phyloP scores from a whole-genome alignment of 2,113 vertebrate species.

The Podarcis cretensis region DNA sequence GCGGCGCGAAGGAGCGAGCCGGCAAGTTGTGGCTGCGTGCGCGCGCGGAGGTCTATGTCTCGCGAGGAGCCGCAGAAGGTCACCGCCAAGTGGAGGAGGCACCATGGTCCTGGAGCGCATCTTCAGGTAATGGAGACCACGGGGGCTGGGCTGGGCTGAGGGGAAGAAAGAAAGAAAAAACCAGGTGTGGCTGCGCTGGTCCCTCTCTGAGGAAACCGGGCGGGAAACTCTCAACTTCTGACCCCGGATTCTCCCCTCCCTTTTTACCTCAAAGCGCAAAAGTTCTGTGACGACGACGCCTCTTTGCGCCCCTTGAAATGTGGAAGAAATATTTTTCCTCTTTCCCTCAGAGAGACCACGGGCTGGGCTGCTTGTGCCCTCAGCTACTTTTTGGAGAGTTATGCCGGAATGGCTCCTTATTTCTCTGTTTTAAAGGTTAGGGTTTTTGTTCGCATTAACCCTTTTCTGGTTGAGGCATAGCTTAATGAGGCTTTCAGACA shows the following conservation, averaged over 20 bases:
- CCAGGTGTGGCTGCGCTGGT: no score
- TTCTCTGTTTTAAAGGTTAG: not conserved
- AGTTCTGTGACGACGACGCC: not conserved
- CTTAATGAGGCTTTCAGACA: not conserved
- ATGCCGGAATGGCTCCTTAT: not conserved
- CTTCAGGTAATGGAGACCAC: constrained; percentile 14
- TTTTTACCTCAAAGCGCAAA: not conserved
- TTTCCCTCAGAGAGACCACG: constrained; percentile 1
- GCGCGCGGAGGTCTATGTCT: not conserved
- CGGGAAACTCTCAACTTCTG: not conserved
- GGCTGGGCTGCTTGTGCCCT: not conserved
- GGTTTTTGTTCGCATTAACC: constrained; percentile 7
- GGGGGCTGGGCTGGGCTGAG: not conserved
- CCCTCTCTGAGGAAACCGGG: not conserved
- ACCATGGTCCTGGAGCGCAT: not conserved
- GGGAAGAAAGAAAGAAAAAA: no score
- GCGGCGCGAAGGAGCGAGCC: not conserved
- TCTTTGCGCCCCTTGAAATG: not conserved
- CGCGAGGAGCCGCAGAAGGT: constrained; percentile 13
- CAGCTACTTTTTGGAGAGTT: constrained; percentile 12
- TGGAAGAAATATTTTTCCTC: not conserved
- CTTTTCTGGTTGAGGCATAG: not conserved
- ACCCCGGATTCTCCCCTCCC: no score
- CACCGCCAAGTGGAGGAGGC: not conserved
- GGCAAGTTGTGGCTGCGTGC: not conserved